phyloP scores from a whole-genome alignment of 2,888 invertebrate species.

The Meandrusa payeni region DNA sequence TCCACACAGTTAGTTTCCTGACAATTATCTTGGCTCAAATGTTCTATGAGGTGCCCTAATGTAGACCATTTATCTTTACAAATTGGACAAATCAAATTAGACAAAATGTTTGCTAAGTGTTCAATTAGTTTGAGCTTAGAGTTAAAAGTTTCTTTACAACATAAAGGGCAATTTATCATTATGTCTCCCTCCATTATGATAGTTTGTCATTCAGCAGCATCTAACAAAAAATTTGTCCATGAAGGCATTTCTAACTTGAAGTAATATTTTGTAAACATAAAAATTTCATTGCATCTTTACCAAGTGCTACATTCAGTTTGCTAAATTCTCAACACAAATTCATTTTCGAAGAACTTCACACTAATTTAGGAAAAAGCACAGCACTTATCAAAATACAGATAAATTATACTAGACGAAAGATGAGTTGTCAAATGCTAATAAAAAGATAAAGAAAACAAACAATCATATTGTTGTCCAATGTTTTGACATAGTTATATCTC shows the following conservation, averaged over 20 bases:
- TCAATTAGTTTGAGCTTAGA: slow-evolving; percentile 77
- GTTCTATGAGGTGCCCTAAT: slow-evolving; percentile 77
- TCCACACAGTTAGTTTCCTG: slow-evolving; percentile 29
- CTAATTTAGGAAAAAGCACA: slow-evolving; percentile 48
- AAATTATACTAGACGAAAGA: slow-evolving; percentile 1
- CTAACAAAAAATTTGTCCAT: slow-evolving; percentile 1
- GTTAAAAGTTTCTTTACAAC: slow-evolving; percentile 82
- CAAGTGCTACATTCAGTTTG: slow-evolving; percentile 56
- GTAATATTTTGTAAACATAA: slow-evolving; percentile 52
- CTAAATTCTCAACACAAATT: slow-evolving; percentile 59
- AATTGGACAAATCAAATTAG: slow-evolving; percentile 81
- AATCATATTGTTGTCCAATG: too few species aligned
- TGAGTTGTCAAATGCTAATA: slow-evolving; percentile 2
- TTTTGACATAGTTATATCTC: too few species aligned
- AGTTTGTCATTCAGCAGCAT: slow-evolving; percentile 23
- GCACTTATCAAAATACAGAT: slow-evolving; percentile 37
- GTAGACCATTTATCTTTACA: slow-evolving; percentile 79
- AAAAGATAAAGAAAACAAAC: too few species aligned
- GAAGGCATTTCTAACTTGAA: slow-evolving; percentile 11
- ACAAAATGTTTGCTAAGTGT: slow-evolving; percentile 68
- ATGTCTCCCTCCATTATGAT: slow-evolving; percentile 59
- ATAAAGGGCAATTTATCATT: slow-evolving; percentile 81
- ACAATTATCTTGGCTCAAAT: slow-evolving; percentile 71
- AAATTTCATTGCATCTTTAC: slow-evolving; percentile 35
- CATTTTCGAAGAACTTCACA: slow-evolving; percentile 75